Percentiles rank a stretch among this genome's conserved stretches.
These are phyloP conservation scores for Spisula solida DNA, from an alignment of 2,888 invertebrate genomes.

Conservation along the genomic window DNA sequence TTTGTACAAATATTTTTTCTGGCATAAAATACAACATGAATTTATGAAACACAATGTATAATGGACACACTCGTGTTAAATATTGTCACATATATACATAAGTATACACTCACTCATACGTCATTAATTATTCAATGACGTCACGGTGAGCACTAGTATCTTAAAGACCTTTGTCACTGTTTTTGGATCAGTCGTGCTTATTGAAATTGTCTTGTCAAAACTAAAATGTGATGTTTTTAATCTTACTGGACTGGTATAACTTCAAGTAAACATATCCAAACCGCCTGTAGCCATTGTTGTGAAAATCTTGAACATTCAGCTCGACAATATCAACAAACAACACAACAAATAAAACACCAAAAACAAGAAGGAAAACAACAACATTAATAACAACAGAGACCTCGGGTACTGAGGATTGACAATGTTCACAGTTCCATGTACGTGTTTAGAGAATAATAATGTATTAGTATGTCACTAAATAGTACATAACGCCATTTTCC, in stretches of 20 bases:
- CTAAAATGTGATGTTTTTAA: background rate
- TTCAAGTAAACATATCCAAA: background rate
- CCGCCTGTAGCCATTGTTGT: background rate
- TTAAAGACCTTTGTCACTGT: no score
- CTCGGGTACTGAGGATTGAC: background rate
- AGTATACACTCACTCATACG: no score
- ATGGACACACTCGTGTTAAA: background rate
- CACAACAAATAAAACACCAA: slow-evolving; percentile 15
- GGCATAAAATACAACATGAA: slow-evolving; percentile 14
- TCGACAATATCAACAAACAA: slow-evolving; percentile 11
- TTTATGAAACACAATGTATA: background rate
- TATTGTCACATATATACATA: no score
- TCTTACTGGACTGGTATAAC: background rate
- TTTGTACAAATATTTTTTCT: slow-evolving; percentile 14
- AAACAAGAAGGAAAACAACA: slow-evolving; percentile 9
- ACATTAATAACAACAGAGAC: background rate
- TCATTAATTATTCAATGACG: no score
- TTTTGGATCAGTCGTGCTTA: background rate
- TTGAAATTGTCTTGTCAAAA: background rate
- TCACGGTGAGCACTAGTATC: no score
- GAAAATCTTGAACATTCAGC: background rate
- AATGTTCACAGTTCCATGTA: background rate
- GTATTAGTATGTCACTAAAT: slow-evolving; percentile 7
- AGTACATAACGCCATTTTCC: background rate
- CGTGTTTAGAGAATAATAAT: background rate